Base-by-base conservation (phyloP, 2,888 invertebrate genomes). In the Phoronis australis region DNA sequence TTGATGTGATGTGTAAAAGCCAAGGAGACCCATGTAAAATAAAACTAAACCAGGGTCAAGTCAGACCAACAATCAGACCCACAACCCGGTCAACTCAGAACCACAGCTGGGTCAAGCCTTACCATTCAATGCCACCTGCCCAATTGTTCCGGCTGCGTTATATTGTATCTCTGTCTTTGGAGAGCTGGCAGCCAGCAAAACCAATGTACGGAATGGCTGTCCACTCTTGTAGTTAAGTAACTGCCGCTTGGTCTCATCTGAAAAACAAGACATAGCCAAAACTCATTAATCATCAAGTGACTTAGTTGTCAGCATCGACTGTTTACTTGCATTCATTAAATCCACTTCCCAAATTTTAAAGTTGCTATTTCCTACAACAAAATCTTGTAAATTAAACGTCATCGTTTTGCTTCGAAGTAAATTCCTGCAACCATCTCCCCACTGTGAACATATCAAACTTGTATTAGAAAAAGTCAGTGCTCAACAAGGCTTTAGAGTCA, bases 141-240 rank as follows among this genome's bases (percentile, higher is more conserved):
- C 68, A 1, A 71, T 52, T 5, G 60, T 65, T 1, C 71, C 69
- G 9, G 68, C 71, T 60, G 66, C 64, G 55, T 71, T 71, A 50
- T 71, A 69, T 40, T 64, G 61, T 4, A 69, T 59, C 41, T 69
- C 69, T 18, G 62, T 43, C 40, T 58, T 58, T 18, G 46, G 52
- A 4, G 61, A 61, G 15, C 60, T 51, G 1, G 64, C 57, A 15
- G 66, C 67, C 52, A 69, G 51, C 39, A 59, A 54, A 1, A 70
- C 60, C 24, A 70, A 50, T 24, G 59, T 58, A 20, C 52, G 51
- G 46, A 68, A 62, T 2, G 60, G 55, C 42, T 59, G 55, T n/a
- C 67, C 68, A 45, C 58, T 55, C 37, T 61, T 52, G 26, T 59
- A 37, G 26, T 54, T 42, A 20, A 65, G 35, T 20, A 70, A 44